phyloP scores from a whole-genome alignment of 2,797 vertebrate genomes.

The Hipposideros larvatus region DNA sequence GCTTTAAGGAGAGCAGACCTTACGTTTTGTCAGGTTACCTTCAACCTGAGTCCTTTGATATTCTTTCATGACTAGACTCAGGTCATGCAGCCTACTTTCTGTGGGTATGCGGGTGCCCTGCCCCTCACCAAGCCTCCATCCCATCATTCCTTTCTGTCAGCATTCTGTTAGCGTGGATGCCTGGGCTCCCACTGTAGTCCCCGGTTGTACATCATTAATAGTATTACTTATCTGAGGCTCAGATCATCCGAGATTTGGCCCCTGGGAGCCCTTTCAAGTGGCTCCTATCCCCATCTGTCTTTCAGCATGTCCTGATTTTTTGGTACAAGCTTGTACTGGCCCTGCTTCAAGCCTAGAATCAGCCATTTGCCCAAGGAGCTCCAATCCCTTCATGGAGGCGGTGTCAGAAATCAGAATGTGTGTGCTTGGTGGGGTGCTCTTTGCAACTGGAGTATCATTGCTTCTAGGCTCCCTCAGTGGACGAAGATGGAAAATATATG shows the following conservation, averaged over 20 bases:
- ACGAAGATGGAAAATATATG: background rate
- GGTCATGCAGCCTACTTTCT: too few relatives aligned
- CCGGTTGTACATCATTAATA: background rate
- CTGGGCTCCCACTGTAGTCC: background rate
- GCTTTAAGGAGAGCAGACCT: background rate
- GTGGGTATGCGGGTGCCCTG: too few relatives aligned
- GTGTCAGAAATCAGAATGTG: background rate
- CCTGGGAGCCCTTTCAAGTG: background rate
- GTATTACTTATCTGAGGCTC: background rate
- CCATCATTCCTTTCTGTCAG: background rate
- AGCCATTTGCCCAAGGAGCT: background rate
- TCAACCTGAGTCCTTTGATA: fast-evolving
- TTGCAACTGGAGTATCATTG: background rate
- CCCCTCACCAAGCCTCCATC: background rate
- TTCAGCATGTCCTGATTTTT: background rate
- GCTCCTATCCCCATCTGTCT: background rate
- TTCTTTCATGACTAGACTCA: background rate
- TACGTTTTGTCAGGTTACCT: fast-evolving
- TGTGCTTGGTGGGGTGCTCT: background rate
- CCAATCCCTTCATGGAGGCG: background rate
- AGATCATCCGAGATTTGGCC: background rate
- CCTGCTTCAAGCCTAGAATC: background rate
- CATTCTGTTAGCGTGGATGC: background rate
- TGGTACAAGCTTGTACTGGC: background rate
- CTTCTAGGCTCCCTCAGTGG: background rate